Base-by-base conservation (phyloP, 2,888 invertebrate genomes). In the Psylliodes chrysocephalus region DNA sequence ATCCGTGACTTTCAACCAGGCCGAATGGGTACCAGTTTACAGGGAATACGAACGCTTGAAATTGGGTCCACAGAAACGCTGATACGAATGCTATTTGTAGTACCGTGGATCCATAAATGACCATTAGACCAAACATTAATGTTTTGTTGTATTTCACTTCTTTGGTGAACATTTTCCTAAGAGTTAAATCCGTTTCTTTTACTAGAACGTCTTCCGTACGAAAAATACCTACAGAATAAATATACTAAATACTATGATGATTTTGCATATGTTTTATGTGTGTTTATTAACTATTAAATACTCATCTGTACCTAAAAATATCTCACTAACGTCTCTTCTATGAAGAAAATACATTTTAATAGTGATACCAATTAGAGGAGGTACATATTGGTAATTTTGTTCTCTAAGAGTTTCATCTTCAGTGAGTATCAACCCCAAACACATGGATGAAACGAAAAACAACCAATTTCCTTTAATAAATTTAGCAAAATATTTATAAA, bases 81-180 rank as follows among this genome's bases (percentile, higher is more conserved):
- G 12, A 10, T n/a, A 46, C 12, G 10, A 46, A 1, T 22, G 15
- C 22, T 2, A 46, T 2, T 14, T 46, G 46, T 12, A 46, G 1
- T 2, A 1, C 12, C n/a, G 46, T 22, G 7, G n/a, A 22, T n/a
- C 46, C 22, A 25, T 46, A 22, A 14, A 46, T 12, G 1, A 1
- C 8, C 8, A 46, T 46, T 12, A 46, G n/a, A 6, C 19, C 1
- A 22, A 12, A 22, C n/a, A 25, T 46, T 22, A 46, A 14, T 5
- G 19, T 46, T 22, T 7, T 46, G 22, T 46, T 46, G 14, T 46
- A 46, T 22, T 46, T 46, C n/a, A 22, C 46, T 22, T 19, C 46
- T n/a, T 22, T 22, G 22, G n/a, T n/a, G 14, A 46, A 46, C 6
- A 46, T 1, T 5, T 22, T 14, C 22, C 14, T 46, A 12, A 46